Evolutionary conservation across 2,113 vertebrate species (phyloP).

Genomic region (Raja brachyura): DNA sequence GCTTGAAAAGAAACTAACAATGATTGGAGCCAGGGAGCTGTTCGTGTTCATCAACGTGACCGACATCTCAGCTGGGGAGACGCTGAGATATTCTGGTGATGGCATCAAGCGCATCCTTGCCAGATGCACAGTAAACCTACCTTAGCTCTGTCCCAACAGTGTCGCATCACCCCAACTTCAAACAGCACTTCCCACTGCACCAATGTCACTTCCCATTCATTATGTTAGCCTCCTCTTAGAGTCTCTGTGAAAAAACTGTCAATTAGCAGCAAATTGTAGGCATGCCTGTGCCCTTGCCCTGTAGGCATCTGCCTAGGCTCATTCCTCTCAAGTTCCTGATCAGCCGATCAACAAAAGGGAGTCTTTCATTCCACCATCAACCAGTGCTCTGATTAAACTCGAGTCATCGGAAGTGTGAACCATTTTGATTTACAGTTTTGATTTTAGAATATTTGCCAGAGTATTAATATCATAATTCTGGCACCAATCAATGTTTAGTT

Average conservation of each 20-base stretch:
- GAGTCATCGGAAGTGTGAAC: background rate
- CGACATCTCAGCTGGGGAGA: background rate
- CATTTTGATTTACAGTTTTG: background rate
- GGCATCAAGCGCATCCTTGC: slow-evolving; percentile 9
- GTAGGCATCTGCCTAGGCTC: background rate
- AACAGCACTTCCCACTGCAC: background rate
- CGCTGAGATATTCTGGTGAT: background rate
- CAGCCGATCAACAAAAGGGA: background rate
- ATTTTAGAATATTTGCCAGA: background rate
- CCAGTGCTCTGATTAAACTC: slow-evolving; percentile 3
- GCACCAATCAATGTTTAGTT: background rate
- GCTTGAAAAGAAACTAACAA: background rate
- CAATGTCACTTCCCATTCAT: slow-evolving; percentile 12
- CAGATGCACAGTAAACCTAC: background rate
- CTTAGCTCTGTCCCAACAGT: slow-evolving; percentile 5
- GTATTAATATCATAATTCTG: background rate
- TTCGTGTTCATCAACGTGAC: slow-evolving; percentile 19
- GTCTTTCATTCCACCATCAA: background rate
- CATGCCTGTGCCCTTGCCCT: background rate
- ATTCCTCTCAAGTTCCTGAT: background rate
- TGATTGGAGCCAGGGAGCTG: background rate
- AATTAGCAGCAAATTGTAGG: slow-evolving; percentile 11
- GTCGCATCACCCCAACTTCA: slow-evolving; percentile 22
- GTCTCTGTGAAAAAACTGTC: slow-evolving; percentile 14
- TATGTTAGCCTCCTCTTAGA: background rate